A percentile compares a stretch with the other conserved stretches of the same genome.
Conservation (phyloP, 2,797 vertebrate species). For the Parambassis ranga region DNA sequence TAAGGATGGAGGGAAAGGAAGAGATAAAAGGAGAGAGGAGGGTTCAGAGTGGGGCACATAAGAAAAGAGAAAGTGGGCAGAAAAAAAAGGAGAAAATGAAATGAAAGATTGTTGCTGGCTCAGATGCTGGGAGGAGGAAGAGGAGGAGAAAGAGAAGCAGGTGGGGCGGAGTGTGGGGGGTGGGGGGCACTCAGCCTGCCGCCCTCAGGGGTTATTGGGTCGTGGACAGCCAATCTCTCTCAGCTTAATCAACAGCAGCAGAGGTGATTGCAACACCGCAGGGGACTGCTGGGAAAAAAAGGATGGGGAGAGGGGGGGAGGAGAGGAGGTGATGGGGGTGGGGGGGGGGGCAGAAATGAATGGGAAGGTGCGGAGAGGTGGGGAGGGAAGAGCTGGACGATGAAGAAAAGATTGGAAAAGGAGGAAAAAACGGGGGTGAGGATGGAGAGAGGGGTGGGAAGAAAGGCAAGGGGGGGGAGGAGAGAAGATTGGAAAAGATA, state of each 20-base stretch:
- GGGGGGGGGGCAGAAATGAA: conserved; percentile 42
- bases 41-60: too few relatives aligned
- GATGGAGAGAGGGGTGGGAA: background rate
- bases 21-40: too few relatives aligned
- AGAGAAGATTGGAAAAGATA: background rate
- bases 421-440: conserved; percentile 13
- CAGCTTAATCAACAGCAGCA: conserved; percentile 81
- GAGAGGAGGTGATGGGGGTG: background rate
- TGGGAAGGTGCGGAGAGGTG: conserved; percentile 16
- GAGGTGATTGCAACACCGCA: conserved; percentile 71
- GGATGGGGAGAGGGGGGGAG: conserved; percentile 3
- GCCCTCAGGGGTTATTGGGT: conserved; percentile 76
- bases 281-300: conserved; percentile 64
- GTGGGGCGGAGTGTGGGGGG: too few relatives aligned
- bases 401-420: conserved; percentile 53
- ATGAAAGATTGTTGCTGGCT: conserved; percentile 58
- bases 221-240: conserved; percentile 81
- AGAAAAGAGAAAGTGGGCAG: conserved; percentile 1
- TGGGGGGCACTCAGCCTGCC: conserved; percentile 5
- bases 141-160: background rate
- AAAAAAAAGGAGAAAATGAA: conserved; percentile 26
- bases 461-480: background rate
- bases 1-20: background rate
- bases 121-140: conserved; percentile 15
- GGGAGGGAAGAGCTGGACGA: background rate